phyloP scores from a whole-genome alignment of 1,140 invertebrate genomes.

The Lepidurus arcticus region DNA sequence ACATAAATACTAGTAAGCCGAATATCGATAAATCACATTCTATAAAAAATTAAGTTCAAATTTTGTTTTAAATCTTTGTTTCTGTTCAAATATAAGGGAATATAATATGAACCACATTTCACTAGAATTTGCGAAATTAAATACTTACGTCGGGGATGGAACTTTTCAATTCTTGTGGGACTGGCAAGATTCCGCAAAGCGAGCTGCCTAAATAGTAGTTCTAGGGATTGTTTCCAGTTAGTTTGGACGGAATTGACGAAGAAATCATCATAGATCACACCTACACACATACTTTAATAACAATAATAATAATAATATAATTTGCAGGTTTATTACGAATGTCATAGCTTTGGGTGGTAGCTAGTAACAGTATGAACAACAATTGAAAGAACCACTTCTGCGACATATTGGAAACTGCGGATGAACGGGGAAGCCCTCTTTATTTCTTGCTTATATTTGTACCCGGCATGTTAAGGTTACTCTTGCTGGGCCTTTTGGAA shows the following conservation, averaged over 20 bases:
- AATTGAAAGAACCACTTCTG: background rate
- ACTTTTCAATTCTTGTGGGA: background rate
- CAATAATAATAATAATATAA: background rate
- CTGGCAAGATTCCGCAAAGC: background rate
- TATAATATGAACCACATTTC: too few species aligned
- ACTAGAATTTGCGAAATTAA: background rate
- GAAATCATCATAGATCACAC: background rate
- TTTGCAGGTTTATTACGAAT: background rate
- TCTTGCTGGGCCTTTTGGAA: too few species aligned
- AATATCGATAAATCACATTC: too few species aligned
- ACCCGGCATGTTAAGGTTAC: too few species aligned
- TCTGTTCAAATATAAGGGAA: too few species aligned
- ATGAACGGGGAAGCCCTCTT: too few species aligned
- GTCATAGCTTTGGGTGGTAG: background rate
- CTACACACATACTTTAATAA: background rate
- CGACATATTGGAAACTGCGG: background rate
- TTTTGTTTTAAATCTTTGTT: too few species aligned
- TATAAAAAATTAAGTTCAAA: too few species aligned
- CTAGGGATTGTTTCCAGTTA: background rate
- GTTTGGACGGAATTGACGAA: background rate
- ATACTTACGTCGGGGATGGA: background rate
- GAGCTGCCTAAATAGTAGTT: background rate
- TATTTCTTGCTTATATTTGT: too few species aligned
- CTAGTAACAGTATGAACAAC: background rate
- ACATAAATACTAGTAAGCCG: too few species aligned